A percentile compares a stretch with the other conserved stretches of the same genome.
These are phyloP conservation scores for Episyrphus balteatus DNA, from an alignment of 1,140 invertebrate species.

Conservation along the genomic window DNA sequence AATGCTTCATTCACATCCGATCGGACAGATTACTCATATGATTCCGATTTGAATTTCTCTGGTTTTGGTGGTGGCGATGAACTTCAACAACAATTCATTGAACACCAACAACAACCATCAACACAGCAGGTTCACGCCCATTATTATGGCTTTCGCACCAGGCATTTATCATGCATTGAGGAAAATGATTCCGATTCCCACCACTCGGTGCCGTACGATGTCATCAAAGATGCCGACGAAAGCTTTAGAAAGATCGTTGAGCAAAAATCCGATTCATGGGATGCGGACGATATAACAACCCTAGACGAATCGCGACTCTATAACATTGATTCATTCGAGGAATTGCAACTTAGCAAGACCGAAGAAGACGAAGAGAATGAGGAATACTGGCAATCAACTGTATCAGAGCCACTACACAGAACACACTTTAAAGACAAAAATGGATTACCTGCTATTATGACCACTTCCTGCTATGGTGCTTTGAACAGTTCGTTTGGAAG, in stretches of 20 bases:
- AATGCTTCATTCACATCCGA: constrained; percentile 9
- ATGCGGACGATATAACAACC: constrained; percentile 21
- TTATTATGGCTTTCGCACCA: constrained; percentile 31
- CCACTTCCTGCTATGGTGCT: constrained; percentile 32
- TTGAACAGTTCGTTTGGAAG: constrained; percentile 26
- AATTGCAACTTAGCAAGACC: constrained; percentile 12
- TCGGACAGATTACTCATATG: constrained; percentile 3
- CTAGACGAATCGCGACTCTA: constrained; percentile 29
- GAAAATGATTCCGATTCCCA: constrained; percentile 34
- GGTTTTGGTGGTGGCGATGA: constrained; percentile 7
- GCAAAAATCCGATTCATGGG: constrained; percentile 5
- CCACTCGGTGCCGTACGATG: constrained; percentile 25
- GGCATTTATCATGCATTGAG: constrained; percentile 34
- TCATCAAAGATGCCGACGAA: constrained; percentile 32
- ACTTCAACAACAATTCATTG: constrained; percentile 1
- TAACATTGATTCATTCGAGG: constrained; percentile 30
- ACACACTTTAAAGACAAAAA: constrained; percentile 7
- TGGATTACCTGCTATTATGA: constrained; percentile 24
- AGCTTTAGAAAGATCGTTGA: constrained; percentile 21
- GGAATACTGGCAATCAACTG: constrained; percentile 21
- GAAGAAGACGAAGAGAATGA: constrained; percentile 10
- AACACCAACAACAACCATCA: constrained; percentile 3
- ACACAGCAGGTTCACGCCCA: constrained; percentile 16
- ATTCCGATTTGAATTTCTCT: constrained; percentile 2
- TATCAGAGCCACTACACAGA: constrained; percentile 16